Evolutionary conservation across 2,113 vertebrate species (phyloP).

Genomic region (Orcinus orca): DNA sequence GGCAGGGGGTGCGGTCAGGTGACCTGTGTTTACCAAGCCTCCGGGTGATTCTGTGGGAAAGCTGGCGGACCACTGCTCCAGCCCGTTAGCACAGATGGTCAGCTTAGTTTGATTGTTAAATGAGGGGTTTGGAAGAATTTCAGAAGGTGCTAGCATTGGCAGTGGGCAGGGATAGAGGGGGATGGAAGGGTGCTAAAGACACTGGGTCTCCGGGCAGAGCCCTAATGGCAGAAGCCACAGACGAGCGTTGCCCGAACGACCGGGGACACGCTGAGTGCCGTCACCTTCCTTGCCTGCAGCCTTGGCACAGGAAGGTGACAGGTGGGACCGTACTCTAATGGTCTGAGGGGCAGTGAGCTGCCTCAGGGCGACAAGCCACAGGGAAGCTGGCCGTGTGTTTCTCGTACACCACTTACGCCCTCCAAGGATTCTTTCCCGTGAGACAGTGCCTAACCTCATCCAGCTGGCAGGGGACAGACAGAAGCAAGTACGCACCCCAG

Average conservation of each 20-base stretch:
- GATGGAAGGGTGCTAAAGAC: background rate
- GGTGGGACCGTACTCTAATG: background rate
- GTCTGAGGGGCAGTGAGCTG: background rate
- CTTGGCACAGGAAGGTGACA: background rate
- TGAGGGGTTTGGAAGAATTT: background rate
- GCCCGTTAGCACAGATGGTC: accelerated
- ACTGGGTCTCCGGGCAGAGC: background rate
- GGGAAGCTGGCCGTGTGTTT: background rate
- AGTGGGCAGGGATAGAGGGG: background rate
- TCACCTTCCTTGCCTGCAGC: background rate
- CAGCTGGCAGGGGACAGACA: background rate
- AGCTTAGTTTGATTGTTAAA: accelerated
- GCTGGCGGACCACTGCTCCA: background rate
- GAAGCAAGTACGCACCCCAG: accelerated
- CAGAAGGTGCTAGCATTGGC: background rate
- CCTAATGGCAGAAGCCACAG: background rate
- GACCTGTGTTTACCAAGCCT: background rate
- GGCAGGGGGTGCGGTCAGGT: no score
- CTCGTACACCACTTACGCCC: background rate
- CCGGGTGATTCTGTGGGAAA: background rate
- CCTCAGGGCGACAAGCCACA: background rate
- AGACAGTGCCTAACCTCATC: background rate
- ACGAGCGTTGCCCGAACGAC: accelerated
- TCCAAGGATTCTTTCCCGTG: background rate
- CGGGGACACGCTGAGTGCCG: background rate